Base-by-base conservation (phyloP, 2,888 invertebrate genomes). In the Carpatolechia fugitivella region DNA sequence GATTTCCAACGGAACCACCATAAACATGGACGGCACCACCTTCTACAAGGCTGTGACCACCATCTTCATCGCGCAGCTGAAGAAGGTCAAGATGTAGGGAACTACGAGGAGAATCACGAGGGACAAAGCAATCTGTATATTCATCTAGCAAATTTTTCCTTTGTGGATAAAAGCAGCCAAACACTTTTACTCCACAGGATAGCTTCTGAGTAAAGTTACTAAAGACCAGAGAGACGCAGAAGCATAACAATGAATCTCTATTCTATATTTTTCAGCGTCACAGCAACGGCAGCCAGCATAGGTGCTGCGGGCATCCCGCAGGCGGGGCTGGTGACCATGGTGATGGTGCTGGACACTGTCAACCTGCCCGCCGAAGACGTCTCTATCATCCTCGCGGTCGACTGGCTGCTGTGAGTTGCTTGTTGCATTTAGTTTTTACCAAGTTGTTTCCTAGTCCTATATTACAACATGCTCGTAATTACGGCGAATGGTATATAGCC, bases 21-120 rank as follows among this genome's bases (percentile, higher is more conserved):
- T 99, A 82, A 99, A 99, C 90, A 98, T 98, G 98, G 98, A 98
- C 79, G 97, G 97, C 11, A 98, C 98, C 0, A 98, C 99, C 1
- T 91, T 99, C 30, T 99, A 99, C 77, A 99, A 99, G 82, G 98
- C 99, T 0, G 97, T 99, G 5, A 99, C 99, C 0, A 99, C 99
- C 18, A 95, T 99, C 65, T 99, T 99, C 77, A 99, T 99, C 61
- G 97, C 99, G 13, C 99, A 99, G 87, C 93, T 97, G 62, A 93
- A 97, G 72, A 93, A 94, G 65, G 92, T 97, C 57, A 91, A 94
- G 35, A 93, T 98, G 84, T 94, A n/a, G n/a, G n/a, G n/a, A n/a
- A n/a, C n/a, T n/a, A n/a, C n/a, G n/a, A n/a, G n/a, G n/a, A n/a
- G n/a, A n/a, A n/a, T n/a, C n/a, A n/a, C n/a, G n/a, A n/a, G n/a